phyloP scores from a whole-genome alignment of 1,140 invertebrate species.

The Maniola jurtina region DNA sequence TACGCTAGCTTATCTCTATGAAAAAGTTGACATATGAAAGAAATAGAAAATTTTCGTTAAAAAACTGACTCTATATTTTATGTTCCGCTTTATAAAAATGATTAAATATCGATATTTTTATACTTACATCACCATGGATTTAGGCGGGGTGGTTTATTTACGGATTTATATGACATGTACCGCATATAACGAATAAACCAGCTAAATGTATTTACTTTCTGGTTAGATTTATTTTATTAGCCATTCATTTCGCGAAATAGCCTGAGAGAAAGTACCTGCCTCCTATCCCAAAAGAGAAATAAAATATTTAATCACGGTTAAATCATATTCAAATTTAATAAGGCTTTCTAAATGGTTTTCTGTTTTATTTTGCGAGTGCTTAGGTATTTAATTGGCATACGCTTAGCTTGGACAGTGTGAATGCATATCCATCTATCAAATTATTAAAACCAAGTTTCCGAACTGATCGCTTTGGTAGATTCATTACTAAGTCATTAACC shows the following conservation, averaged over 20 bases:
- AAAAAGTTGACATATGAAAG: too few species aligned
- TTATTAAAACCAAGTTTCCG: too few species aligned
- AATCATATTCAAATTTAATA: neutral
- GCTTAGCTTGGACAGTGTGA: too few species aligned
- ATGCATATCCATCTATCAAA: too few species aligned
- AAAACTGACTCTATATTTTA: too few species aligned
- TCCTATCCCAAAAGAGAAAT: neutral
- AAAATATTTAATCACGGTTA: neutral
- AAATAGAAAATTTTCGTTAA: too few species aligned
- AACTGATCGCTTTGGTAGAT: too few species aligned
- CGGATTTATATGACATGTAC: slow-evolving; percentile 19
- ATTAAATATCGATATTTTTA: slow-evolving; percentile 1
- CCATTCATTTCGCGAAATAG: neutral
- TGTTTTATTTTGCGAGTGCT: neutral
- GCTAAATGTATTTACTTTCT: slow-evolving; percentile 11
- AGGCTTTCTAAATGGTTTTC: neutral
- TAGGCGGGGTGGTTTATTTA: slow-evolving; percentile 14
- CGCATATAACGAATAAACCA: slow-evolving; percentile 16
- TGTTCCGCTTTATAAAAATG: neutral
- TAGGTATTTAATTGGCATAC: too few species aligned
- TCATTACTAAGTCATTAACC: too few species aligned
- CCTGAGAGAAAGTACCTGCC: neutral
- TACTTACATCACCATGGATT: slow-evolving; percentile 23
- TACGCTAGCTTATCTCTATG: too few species aligned
- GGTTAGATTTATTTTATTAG: slow-evolving; percentile 20